Evolutionary conservation across 2,797 vertebrate species (phyloP), one percentile per base, ranked within the genome.

Genomic region (Channa striata): DNA sequence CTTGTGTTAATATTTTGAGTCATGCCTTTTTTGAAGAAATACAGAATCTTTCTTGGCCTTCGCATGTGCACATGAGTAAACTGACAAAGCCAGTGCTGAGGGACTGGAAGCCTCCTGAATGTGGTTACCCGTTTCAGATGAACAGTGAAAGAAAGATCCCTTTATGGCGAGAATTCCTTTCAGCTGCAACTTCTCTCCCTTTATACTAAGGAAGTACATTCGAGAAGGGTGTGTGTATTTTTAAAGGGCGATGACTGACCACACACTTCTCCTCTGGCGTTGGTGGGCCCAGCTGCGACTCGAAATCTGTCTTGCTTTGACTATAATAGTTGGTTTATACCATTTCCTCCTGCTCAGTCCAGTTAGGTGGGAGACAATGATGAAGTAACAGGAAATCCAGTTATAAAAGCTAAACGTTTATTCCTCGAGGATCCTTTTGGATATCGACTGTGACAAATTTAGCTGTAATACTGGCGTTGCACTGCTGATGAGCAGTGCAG

Each of bases 181-280:
- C 81, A 75, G 68, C 83, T 73, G 71, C 59, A 17, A 82, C 59
- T 64, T 78, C 48, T 73, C 70, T 82, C 64, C 68, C 77, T 84
- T 80, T 80, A 68, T 86, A 81, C 82, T 52, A 30, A 76, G 77
- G 82, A 83, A 67, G 80, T 80, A 77, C 72, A 91, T 87, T 86
- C 86, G 88, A 93, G 91, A 90, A 78, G 89, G 84, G 80, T 80
- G 87, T 92, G 90, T 90, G 83, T 91, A 63, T 90, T 89, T 92
- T 84, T 84, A 87, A 91, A 82, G 83, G 82, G 72, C 54, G 70
- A 91, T 87, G 83, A 78, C 84, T 90, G 89, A 92, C 85, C 89
- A 80, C 87, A 87, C 82, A 78, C 84, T 81, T 80, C 67, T 74
- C 61, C 83, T 68, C 74, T 64, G 84, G 74, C 39, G 33, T 63